Conservation (phyloP, 2,888 invertebrate genomes). For the Drosophila neonasuta region DNA sequence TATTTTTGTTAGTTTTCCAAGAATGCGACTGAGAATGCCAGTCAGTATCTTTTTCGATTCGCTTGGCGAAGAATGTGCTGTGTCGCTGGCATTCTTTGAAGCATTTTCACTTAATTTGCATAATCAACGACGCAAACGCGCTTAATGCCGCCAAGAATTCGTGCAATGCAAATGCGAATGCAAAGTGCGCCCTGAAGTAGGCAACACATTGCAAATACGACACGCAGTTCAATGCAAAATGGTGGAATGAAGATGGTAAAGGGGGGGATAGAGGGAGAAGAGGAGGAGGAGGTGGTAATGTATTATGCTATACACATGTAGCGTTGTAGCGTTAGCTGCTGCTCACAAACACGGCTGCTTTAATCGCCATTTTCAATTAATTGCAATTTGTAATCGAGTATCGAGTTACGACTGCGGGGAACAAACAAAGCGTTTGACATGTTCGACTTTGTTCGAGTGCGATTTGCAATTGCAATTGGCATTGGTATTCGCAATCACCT, state of each 20-base stretch:
- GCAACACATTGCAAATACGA: constrained; percentile 30
- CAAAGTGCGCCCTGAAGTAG: constrained; percentile 44
- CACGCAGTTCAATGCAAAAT: neutral
- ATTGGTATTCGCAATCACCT: neutral
- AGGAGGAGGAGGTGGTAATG: constrained; percentile 3
- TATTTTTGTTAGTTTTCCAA: neutral
- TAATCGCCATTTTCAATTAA: constrained; percentile 79
- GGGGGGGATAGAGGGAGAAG: neutral
- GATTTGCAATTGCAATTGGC: constrained; percentile 9
- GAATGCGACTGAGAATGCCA: constrained; percentile 13
- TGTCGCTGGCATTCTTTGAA: constrained; percentile 53
- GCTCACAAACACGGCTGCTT: constrained; percentile 49
- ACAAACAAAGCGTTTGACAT: constrained; percentile 50
- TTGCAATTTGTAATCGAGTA: constrained; percentile 79
- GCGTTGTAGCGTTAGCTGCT: constrained; percentile 21
- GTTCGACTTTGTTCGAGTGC: constrained; percentile 32
- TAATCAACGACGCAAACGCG: constrained; percentile 34
- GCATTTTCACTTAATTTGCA: constrained; percentile 58
- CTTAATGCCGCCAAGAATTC: constrained; percentile 68
- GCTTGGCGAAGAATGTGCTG: constrained; percentile 57
- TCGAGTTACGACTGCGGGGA: constrained; percentile 67
- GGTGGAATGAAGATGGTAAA: neutral
- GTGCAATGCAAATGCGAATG: constrained; percentile 37
- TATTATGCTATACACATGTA: constrained; percentile 28
- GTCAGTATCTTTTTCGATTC: constrained; percentile 16